Percentiles rank a stretch among this genome's conserved stretches.
Conservation (phyloP, 2,113 vertebrate species). For the Speoplatyrhinus poulsoni region DNA sequence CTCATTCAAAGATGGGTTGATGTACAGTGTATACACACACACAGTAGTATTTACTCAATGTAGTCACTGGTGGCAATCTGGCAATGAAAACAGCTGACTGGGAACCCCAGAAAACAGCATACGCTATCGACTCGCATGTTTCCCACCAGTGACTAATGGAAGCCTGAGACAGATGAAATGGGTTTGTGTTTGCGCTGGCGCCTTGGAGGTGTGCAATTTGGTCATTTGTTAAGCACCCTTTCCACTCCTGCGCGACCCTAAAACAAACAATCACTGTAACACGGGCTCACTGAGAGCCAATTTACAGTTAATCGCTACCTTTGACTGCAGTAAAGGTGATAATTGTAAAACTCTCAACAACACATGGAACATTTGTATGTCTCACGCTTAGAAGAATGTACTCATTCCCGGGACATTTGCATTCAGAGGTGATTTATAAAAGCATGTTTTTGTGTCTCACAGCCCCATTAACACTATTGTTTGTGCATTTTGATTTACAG, state of each 20-base stretch:
- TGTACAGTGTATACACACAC: no score
- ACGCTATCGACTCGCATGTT: no score
- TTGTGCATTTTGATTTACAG: background rate
- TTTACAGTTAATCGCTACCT: conserved; percentile 49
- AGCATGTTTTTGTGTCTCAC: background rate
- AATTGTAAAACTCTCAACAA: conserved; percentile 20
- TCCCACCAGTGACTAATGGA: no score
- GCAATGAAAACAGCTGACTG: no score
- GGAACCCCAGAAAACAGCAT: no score
- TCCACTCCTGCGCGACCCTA: conserved; percentile 53
- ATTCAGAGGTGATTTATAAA: background rate
- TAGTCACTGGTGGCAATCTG: no score
- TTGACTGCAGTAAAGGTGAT: conserved; percentile 28
- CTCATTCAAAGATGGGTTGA: no score
- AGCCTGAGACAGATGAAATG: conserved; percentile 8
- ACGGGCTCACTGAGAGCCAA: conserved; percentile 55
- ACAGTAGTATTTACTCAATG: no score
- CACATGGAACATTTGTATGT: conserved; percentile 20
- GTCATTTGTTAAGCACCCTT: conserved; percentile 70
- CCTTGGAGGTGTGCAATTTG: conserved; percentile 65
- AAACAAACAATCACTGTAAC: conserved; percentile 62
- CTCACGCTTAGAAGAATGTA: background rate
- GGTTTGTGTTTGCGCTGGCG: conserved; percentile 70
- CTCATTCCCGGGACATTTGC: no score
- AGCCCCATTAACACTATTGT: background rate